Conservation (phyloP, 2,888 invertebrate species). For the Dione juno region DNA sequence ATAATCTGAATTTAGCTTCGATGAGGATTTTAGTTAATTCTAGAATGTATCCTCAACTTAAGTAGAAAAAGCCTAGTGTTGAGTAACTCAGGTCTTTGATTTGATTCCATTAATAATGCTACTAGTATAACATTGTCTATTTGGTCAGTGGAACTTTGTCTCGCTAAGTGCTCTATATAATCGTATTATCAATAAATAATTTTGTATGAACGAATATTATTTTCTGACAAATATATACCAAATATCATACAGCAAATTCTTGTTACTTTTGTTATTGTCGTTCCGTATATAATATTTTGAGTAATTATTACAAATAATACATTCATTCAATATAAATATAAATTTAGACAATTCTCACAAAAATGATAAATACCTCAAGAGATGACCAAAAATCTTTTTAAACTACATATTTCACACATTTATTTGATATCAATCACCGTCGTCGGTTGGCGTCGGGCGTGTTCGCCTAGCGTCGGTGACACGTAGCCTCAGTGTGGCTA, state of each 20-base stretch:
- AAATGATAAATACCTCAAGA: not conserved
- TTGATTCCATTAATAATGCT: not conserved
- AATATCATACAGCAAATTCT: not conserved
- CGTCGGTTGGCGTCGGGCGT: slow-evolving; percentile 66
- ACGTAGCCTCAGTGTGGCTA: slow-evolving; percentile 72
- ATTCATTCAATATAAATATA: not conserved
- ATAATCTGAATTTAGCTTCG: too few relatives aligned
- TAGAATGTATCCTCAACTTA: too few relatives aligned
- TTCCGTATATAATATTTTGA: not conserved
- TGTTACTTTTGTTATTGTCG: not conserved
- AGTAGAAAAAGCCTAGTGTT: too few relatives aligned
- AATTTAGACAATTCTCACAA: not conserved
- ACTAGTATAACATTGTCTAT: too few relatives aligned
- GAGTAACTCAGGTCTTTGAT: not conserved
- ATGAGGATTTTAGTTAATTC: too few relatives aligned
- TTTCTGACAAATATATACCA: not conserved
- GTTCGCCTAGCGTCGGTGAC: slow-evolving; percentile 67
- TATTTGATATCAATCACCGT: slow-evolving; percentile 83
- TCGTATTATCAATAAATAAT: not conserved
- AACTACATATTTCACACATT: slow-evolving; percentile 82
- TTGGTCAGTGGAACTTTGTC: not conserved
- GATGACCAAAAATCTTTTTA: slow-evolving; percentile 61
- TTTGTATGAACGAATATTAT: not conserved
- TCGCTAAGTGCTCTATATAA: not conserved
- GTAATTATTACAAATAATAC: not conserved